Base-by-base conservation (phyloP, 2,113 vertebrate genomes). In the Pica pica region DNA sequence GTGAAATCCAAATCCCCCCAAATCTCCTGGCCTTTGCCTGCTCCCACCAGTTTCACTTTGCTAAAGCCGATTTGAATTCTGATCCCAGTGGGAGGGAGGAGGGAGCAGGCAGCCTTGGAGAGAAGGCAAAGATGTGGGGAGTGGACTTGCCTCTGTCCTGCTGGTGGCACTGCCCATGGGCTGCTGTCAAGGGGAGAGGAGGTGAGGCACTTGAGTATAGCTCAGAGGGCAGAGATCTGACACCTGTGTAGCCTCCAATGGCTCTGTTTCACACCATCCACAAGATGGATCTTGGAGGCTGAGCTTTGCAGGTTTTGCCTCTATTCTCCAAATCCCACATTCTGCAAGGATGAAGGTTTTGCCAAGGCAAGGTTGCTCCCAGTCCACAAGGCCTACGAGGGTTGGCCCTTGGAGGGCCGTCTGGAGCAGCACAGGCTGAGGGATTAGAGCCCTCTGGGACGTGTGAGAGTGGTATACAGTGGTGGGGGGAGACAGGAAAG, bases 31-130 rank as follows among this genome's bases (percentile, higher is more conserved):
- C 96, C 94, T 94, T 93, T 96, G 97, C 97, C 95, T 97, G 95
- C 95, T 97, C 6, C 55, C 95, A 97, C 97, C 91, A 82, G 95
- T 97, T 97, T 97, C 97, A 93, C 94, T 97, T 96, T 94, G 92
- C 83, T 97, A 97, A 96, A 97, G 95, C 95, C 64, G 96, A 97
- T 97, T 96, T 97, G 91, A 96, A 94, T 89, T 84, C 95, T 97
- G 93, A 97, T 96, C 97, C 94, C 78, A 80, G 65, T 2, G 2
- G 61, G 87, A 92, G 64, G 86, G 89, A 96, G 93, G 78, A 91
- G 87, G 70, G 93, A 94, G 85, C 52, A 89, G 61, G 83, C 55
- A 89, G 81, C 78, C 65, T 60, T 59, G 55, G 68, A 90, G 86
- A 84, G 75, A 93, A 94, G 82, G 61, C 64, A 90, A 95, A 83